Evolutionary conservation across 2,797 vertebrate genomes (phyloP), one percentile per base, ranked within the genome.

Genomic region (Hyperoplus immaculatus): DNA sequence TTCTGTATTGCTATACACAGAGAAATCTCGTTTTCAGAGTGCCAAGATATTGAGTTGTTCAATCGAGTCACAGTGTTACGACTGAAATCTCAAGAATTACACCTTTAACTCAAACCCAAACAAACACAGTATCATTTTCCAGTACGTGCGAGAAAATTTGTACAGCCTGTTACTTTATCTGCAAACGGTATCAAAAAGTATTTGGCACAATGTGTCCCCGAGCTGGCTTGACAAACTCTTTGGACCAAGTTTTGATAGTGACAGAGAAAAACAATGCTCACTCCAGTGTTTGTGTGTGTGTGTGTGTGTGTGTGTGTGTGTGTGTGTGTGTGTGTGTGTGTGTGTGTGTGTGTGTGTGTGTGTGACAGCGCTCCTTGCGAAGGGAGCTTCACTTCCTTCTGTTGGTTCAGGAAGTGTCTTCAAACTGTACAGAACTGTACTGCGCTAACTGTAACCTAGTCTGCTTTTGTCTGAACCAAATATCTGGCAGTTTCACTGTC

Each of bases 321-420:
- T n/a, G n/a, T n/a, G n/a, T n/a, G n/a, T n/a, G n/a, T n/a, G n/a
- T n/a, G n/a, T n/a, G n/a, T n/a, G 45, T 15, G 45, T 1, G 21
- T 1, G 55, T 13, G 43, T 0, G n/a, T 41, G 12, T 6, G 42
- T 5, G 45, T 15, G 45, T 1, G 21, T 1, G 56, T 13, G 56
- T 46, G 41, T 4, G 51, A 75, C 66, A 51, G 62, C 42, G 36
- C 9, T 6, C 59, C n/a, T 47, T 69, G 63, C 62, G 6, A 58
- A 77, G 49, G 53, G 42, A 36, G 62, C 77, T 51, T 66, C 51
- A 80, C 80, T 87, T 86, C 83, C 81, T 75, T 41, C 49, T 76
- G 42, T 11, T 38, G 38, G 74, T 83, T 72, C 41, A 83, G 69
- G 72, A 86, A 83, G 80, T 70, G n/a, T 77, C 39, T 68, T 39